Evolutionary conservation across 1,140 invertebrate species (phyloP).

Genomic region (Drosophila mayri): DNA sequence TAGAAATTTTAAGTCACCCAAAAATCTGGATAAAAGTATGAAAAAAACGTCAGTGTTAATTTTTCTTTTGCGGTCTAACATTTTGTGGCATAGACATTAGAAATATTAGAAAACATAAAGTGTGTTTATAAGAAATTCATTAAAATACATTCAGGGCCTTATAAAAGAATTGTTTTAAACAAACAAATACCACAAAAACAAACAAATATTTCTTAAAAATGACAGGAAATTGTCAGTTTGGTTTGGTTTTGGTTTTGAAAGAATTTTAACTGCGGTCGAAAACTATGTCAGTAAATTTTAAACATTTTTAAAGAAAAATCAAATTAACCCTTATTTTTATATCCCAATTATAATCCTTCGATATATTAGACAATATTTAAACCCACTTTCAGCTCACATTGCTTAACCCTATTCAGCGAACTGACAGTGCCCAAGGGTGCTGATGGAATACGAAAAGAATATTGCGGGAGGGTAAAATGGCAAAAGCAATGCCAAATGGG

Average conservation of each 20-base stretch:
- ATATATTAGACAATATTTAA: not conserved
- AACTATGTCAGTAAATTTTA: too few relatives aligned
- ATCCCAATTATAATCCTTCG: too few relatives aligned
- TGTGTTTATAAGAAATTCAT: not conserved
- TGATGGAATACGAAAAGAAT: slow-evolving; percentile 22
- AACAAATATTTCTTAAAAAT: not conserved
- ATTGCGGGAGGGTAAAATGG: slow-evolving; percentile 15
- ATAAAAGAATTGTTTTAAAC: not conserved
- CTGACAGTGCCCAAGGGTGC: slow-evolving; percentile 13
- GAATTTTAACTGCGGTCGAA: not conserved
- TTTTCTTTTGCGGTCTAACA: not conserved
- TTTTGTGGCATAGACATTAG: not conserved
- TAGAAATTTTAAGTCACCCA: not conserved
- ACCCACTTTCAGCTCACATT: not conserved
- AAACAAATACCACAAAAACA: too few relatives aligned
- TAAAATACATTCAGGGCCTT: not conserved
- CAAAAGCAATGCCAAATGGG: slow-evolving; percentile 15
- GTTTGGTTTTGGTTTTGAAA: not conserved
- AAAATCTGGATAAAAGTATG: not conserved
- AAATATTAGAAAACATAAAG: not conserved
- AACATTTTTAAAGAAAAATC: fast-evolving
- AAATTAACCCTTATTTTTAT: not conserved
- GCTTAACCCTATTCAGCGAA: slow-evolving; percentile 8
- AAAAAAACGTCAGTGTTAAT: not conserved
- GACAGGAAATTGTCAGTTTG: too few relatives aligned